Evolutionary conservation across 2,797 vertebrate genomes (phyloP).

Genomic region (Pipistrellus kuhlii): DNA sequence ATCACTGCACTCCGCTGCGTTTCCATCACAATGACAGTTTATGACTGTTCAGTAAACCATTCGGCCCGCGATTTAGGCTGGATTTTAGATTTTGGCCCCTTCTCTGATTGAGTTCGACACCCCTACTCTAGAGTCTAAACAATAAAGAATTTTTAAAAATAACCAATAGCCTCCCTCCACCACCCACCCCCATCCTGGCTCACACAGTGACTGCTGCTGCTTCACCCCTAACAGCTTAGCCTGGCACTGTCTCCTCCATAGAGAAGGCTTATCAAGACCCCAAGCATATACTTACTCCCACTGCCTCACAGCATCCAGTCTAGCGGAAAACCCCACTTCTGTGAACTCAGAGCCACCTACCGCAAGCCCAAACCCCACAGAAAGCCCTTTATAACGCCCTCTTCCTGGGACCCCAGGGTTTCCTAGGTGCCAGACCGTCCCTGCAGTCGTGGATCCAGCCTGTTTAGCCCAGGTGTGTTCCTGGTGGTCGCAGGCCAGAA

Average conservation of each 20-base stretch:
- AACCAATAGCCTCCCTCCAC: too few species aligned
- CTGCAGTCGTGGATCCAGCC: not conserved
- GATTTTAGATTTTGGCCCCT: too few species aligned
- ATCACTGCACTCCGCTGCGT: too few species aligned
- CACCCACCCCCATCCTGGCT: not conserved
- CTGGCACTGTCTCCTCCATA: not conserved
- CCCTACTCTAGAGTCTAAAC: too few species aligned
- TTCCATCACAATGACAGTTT: too few species aligned
- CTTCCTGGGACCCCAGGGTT: not conserved
- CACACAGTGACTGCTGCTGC: not conserved
- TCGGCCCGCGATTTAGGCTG: too few species aligned
- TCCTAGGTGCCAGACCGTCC: fast-evolving
- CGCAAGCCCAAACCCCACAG: not conserved
- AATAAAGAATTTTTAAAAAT: not conserved
- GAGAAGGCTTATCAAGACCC: not conserved
- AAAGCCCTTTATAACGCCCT: not conserved
- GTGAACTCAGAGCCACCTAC: not conserved
- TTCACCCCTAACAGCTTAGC: not conserved
- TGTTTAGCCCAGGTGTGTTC: not conserved
- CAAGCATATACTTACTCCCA: not conserved
- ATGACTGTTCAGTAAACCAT: too few species aligned
- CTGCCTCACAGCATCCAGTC: not conserved
- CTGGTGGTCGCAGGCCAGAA: not conserved
- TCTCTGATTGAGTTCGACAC: too few species aligned
- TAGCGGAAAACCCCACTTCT: not conserved